A percentile compares a stretch with the other conserved stretches of the same genome.
These are phyloP conservation scores for Carapus acus DNA, from an alignment of 2,797 vertebrate genomes.

Conservation along the genomic window DNA sequence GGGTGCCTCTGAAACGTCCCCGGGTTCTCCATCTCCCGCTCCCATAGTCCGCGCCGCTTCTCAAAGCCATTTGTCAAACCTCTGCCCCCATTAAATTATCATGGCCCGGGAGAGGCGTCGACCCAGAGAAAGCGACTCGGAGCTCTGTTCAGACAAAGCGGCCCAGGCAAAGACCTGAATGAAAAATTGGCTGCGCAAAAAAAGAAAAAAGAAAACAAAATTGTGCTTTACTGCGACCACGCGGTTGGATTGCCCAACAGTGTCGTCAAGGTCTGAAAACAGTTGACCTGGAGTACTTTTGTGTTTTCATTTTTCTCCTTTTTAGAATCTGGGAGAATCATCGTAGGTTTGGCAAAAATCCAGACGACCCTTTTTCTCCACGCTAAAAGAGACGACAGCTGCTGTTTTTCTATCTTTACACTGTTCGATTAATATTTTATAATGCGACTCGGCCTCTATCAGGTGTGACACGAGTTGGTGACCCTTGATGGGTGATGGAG, in stretches of 20 bases:
- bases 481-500: constrained; percentile 18
- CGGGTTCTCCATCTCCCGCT: constrained; percentile 40
- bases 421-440: constrained; percentile 30
- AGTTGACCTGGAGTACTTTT: constrained; percentile 2
- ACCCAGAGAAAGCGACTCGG: constrained; percentile 41
- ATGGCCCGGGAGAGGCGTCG: constrained; percentile 56
- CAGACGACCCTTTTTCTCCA: too few relatives aligned
- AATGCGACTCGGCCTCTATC: constrained; percentile 38
- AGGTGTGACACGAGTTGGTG: constrained; percentile 35
- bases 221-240: constrained; percentile 37
- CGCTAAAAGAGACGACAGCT: constrained; percentile 38
- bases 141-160: constrained; percentile 37
- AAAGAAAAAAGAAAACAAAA: too few relatives aligned
- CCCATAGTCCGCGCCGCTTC: constrained; percentile 40
- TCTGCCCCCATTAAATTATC: constrained; percentile 63
- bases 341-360: too few relatives aligned
- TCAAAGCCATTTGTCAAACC: constrained; percentile 65
- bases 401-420: constrained; percentile 32
- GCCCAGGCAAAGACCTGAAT: constrained; percentile 38
- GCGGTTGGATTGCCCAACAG: constrained; percentile 33
- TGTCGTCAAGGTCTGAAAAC: constrained; percentile 36
- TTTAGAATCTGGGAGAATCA: too few relatives aligned
- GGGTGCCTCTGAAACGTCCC: constrained; percentile 43
- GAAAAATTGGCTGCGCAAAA: constrained; percentile 54
- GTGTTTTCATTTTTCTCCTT: too few relatives aligned